Base-by-base conservation (phyloP, 2,888 invertebrate genomes). In the Sipha maydis region DNA sequence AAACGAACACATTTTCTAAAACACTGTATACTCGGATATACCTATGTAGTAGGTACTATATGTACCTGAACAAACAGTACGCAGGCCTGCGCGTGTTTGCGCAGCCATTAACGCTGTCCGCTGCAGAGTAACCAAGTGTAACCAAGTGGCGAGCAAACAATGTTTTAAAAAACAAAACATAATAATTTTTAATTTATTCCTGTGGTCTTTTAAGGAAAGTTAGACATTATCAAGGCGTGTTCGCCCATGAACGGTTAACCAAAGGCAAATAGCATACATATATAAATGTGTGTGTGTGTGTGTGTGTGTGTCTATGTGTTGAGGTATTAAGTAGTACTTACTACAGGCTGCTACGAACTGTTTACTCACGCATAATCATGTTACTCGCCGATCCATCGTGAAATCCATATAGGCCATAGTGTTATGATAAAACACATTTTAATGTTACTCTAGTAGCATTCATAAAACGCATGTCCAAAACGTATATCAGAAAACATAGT, bases 71-170 rank as follows among this genome's bases (percentile, higher is more conserved):
- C 19, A 88, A 88, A 88, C 73, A 86, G 21, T 31, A 8, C 67
- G 31, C 28, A 28, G 38, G 48, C 71, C 54, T 11, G 41, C 25
- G 48, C 84, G 84, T 84, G 84, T 84, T 84, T 84, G 84, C 75
- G 75, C 84, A 84, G 84, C 84, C 84, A 84, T 84, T 84, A 86
- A 88, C 80, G 80, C 54, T 54, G n/a, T 14, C 84, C 76, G 76
- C 17, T 1, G 73, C 71, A 75, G 80, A 88, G 86, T 88, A 88
- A 88, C 86, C 86, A 88, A 88, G 86, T 88, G 86, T 88, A 88
- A 88, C 86, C 86, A 88, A 88, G 86, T 88, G 86, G 86, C 86
- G 41, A 75, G 86, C 86, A 88, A 88, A 88, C 80, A 80, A 38
- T 75, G 73, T 75, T 56, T 86, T 86, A 73, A 80, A 80, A 88